Evolutionary conservation across 1,140 invertebrate genomes (phyloP).

Genomic region (Pentalonia nigronervosa): DNA sequence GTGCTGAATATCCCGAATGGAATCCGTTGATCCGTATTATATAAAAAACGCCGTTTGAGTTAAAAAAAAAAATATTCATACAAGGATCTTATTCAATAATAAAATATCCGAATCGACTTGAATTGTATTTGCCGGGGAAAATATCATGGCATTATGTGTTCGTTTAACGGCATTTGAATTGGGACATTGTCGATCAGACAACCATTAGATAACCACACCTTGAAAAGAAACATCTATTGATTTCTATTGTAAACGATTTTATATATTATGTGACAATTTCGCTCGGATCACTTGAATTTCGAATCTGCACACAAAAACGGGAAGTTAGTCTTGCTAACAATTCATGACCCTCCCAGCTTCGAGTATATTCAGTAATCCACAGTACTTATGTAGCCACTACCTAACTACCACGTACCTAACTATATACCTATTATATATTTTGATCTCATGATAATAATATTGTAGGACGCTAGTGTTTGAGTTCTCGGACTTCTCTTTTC

Average conservation of each 20-base stretch:
- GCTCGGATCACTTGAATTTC: neutral
- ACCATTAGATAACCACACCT: neutral
- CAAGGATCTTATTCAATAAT: neutral
- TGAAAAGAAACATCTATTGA: neutral
- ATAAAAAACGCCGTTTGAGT: neutral
- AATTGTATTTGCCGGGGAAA: neutral
- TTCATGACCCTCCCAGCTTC: neutral
- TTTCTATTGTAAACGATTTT: neutral
- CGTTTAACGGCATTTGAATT: neutral
- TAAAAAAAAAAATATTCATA: neutral
- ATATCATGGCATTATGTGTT: neutral
- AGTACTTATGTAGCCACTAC: too few species aligned
- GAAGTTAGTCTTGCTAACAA: neutral
- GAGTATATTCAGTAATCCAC: neutral
- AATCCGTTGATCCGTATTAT: neutral
- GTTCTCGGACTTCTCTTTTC: neutral
- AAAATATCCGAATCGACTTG: neutral
- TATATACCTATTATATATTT: neutral
- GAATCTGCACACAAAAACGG: neutral
- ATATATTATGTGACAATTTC: neutral
- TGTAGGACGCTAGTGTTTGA: neutral
- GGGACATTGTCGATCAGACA: neutral
- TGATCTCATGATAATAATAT: neutral
- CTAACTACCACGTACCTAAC: neutral
- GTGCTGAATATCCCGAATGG: neutral